phyloP scores from a whole-genome alignment of 2,797 vertebrate genomes.

The Clamator glandarius region DNA sequence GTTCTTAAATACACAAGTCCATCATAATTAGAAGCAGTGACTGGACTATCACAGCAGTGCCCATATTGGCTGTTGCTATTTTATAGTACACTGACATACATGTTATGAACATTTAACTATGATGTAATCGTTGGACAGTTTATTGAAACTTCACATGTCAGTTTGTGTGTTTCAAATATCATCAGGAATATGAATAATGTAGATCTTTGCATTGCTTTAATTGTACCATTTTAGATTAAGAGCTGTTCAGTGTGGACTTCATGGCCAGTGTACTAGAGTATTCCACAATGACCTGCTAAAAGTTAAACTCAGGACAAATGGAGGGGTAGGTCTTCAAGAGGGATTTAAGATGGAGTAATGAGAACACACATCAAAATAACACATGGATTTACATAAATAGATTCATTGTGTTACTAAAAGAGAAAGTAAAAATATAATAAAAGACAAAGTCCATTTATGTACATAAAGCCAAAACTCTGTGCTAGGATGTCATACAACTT shows the following conservation, averaged over 20 bases:
- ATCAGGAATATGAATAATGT: neutral
- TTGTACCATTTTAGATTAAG: neutral
- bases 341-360: slow-evolving; percentile 22
- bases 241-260: neutral
- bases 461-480: neutral
- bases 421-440: slow-evolving; percentile 29
- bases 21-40: slow-evolving; percentile 33
- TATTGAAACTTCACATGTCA: neutral
- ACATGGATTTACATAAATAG: neutral
- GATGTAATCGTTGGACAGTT: neutral
- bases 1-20: slow-evolving; percentile 27
- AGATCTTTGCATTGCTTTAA: neutral
- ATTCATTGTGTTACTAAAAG: neutral
- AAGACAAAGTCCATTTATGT: slow-evolving; percentile 22
- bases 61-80: neutral
- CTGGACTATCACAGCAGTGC: neutral
- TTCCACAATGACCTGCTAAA: slow-evolving; percentile 3
- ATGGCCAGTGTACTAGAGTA: neutral
- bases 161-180: neutral
- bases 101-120: neutral
- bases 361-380: slow-evolving; percentile 35
- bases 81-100: neutral
- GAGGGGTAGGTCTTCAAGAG: slow-evolving; percentile 4
- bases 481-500: neutral
- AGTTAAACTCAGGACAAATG: slow-evolving; percentile 25